A percentile compares a stretch with the other conserved stretches of the same genome.
Evolutionary conservation across 2,113 vertebrate species (phyloP).

Genomic region (Spea bombifrons): DNA sequence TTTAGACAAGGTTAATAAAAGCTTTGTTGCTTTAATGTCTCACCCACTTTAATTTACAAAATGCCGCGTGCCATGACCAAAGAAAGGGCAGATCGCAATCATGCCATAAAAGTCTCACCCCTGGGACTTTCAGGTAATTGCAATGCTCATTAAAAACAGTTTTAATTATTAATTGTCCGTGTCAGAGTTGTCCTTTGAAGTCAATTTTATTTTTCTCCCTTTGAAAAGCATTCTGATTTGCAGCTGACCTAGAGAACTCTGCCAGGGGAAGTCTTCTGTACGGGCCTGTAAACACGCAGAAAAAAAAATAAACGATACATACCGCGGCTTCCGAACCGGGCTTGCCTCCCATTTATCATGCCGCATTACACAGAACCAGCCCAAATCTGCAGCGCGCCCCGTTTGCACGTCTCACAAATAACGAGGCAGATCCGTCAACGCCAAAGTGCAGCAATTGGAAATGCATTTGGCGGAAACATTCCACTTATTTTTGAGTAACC

Average conservation of each 20-base stretch:
- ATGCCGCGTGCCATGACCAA: conserved; percentile 75
- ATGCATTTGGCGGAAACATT: no score
- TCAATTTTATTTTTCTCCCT: conserved; percentile 71
- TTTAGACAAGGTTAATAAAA: conserved; percentile 85
- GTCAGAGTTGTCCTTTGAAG: conserved; percentile 91
- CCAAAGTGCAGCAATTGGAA: no score
- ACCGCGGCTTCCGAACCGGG: no score
- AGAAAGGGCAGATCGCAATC: conserved; percentile 72
- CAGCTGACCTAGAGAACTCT: conserved; percentile 71
- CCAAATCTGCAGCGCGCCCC: no score
- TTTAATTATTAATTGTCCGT: conserved; percentile 92
- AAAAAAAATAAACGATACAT: not conserved
- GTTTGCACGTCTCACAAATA: no score
- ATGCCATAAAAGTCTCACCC: conserved; percentile 78
- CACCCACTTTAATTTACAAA: conserved; percentile 75
- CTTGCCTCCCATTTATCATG: no score
- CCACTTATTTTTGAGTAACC: no score
- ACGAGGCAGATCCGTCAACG: no score
- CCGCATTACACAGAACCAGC: no score
- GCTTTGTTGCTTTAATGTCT: conserved; percentile 78
- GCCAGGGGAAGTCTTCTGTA: conserved; percentile 39
- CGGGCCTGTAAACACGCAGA: conserved; percentile 28
- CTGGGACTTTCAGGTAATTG: conserved; percentile 84
- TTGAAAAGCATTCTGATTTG: conserved; percentile 60
- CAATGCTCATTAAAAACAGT: conserved; percentile 88